Conservation (phyloP, 64 coral and sea anemone species). For the Porites australiensis region DNA sequence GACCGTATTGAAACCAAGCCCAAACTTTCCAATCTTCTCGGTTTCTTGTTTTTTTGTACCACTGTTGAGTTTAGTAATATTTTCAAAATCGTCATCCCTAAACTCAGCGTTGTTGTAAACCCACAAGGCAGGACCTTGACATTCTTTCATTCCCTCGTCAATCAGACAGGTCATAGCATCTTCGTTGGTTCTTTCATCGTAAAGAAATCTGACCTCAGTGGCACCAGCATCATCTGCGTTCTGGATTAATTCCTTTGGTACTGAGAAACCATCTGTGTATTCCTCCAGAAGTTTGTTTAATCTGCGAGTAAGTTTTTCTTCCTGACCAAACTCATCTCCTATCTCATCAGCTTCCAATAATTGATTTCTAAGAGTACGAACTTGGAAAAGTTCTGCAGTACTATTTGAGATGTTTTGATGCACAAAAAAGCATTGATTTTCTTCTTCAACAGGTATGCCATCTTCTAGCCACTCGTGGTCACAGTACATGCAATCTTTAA, state of each 20-base stretch:
- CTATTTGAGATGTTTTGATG: too few relatives aligned
- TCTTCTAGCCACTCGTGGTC: slow-evolving; percentile 45
- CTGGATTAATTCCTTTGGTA: slow-evolving; percentile 88
- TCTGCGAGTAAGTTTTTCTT: slow-evolving; percentile 68
- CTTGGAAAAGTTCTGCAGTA: too few relatives aligned
- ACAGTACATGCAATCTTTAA: slow-evolving; percentile 91
- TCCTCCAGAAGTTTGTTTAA: slow-evolving; percentile 72
- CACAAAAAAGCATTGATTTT: too few relatives aligned
- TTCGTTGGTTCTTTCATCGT: slow-evolving; percentile 80
- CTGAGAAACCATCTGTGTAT: slow-evolving; percentile 86
- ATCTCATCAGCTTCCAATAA: background rate
- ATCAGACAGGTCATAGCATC: slow-evolving; percentile 63
- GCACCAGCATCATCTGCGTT: slow-evolving; percentile 93
- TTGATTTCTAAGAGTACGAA: too few relatives aligned
- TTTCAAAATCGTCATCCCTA: slow-evolving; percentile 83
- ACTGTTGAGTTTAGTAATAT: slow-evolving; percentile 73
- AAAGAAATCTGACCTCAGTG: slow-evolving; percentile 72
- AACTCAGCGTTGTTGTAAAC: slow-evolving; percentile 82
- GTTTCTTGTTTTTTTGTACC: slow-evolving; percentile 84
- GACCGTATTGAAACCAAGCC: slow-evolving; percentile 89
- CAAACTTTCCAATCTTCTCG: slow-evolving; percentile 85
- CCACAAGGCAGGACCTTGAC: slow-evolving; percentile 89
- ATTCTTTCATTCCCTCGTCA: slow-evolving; percentile 74
- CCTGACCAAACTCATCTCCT: slow-evolving; percentile 88
- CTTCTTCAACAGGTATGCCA: too few relatives aligned